Evolutionary conservation across 2,113 vertebrate species (phyloP).

Genomic region (Corvus hawaiiensis): DNA sequence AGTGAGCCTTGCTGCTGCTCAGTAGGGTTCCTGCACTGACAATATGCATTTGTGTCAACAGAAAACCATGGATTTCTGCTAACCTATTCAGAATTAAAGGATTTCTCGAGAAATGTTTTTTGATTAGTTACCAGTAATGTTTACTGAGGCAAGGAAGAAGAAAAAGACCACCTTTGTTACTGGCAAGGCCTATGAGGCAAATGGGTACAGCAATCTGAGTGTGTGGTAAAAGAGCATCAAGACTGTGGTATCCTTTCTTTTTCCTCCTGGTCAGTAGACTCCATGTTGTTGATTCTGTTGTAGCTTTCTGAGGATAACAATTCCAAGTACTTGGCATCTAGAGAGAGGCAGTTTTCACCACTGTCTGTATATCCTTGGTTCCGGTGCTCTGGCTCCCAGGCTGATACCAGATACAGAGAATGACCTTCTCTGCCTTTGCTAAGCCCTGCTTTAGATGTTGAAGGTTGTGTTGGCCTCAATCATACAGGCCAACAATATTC

Average conservation of each 20-base stretch:
- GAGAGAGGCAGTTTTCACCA: neutral
- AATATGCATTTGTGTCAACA: neutral
- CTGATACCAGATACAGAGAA: neutral
- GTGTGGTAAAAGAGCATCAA: neutral
- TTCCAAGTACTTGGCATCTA: neutral
- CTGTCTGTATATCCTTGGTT: accelerated
- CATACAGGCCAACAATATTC: neutral
- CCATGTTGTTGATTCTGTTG: neutral
- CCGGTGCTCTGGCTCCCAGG: neutral
- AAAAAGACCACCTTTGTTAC: neutral
- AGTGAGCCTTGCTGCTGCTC: neutral
- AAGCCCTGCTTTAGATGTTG: neutral
- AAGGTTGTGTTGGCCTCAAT: neutral
- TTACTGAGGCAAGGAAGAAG: neutral
- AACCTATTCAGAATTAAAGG: neutral
- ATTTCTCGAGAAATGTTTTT: neutral
- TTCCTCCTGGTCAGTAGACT: neutral
- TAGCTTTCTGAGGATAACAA: neutral
- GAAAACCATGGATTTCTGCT: neutral
- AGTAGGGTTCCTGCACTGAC: neutral
- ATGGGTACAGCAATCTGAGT: neutral
- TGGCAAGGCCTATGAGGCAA: neutral
- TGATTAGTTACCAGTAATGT: neutral
- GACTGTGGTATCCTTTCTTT: neutral
- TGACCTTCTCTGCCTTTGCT: neutral